phyloP scores from a whole-genome alignment of 2,888 invertebrate species.

The Scaeva pyrastri region DNA sequence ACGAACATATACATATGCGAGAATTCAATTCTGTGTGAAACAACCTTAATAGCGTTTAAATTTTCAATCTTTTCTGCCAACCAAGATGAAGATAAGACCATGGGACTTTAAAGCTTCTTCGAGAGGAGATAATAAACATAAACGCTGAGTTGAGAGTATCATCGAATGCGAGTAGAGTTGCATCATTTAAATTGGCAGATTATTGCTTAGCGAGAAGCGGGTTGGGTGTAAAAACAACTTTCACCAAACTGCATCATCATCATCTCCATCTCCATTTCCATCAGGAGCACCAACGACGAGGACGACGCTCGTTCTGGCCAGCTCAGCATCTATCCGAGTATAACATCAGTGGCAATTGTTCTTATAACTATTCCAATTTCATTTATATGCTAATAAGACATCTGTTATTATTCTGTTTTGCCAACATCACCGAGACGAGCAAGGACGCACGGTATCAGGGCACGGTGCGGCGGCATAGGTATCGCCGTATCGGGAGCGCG shows the following conservation, averaged over 20 bases:
- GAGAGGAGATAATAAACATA: slow-evolving; percentile 56
- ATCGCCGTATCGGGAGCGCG: too few species aligned
- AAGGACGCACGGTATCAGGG: too few species aligned
- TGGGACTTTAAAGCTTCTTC: too few species aligned
- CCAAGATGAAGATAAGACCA: background rate
- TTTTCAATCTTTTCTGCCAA: background rate
- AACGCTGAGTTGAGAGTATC: slow-evolving; percentile 47
- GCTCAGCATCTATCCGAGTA: slow-evolving; percentile 14
- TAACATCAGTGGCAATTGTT: slow-evolving; percentile 72
- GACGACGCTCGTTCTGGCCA: slow-evolving; percentile 43
- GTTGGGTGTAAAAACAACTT: slow-evolving; percentile 43
- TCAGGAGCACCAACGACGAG: background rate
- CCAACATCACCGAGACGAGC: slow-evolving; percentile 35
- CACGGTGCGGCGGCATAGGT: too few species aligned
- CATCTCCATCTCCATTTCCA: background rate
- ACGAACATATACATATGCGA: background rate
- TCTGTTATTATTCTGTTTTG: slow-evolving; percentile 79
- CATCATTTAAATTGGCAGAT: slow-evolving; percentile 67
- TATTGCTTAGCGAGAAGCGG: slow-evolving; percentile 58
- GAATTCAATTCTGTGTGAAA: slow-evolving; percentile 23
- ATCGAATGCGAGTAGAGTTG: slow-evolving; percentile 47
- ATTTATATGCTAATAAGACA: slow-evolving; percentile 80
- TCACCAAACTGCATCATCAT: slow-evolving; percentile 58
- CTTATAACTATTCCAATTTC: slow-evolving; percentile 78
- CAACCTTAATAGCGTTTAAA: slow-evolving; percentile 7